phyloP scores from a whole-genome alignment of 2,113 vertebrate species.

The Leptodactylus fuscus region DNA sequence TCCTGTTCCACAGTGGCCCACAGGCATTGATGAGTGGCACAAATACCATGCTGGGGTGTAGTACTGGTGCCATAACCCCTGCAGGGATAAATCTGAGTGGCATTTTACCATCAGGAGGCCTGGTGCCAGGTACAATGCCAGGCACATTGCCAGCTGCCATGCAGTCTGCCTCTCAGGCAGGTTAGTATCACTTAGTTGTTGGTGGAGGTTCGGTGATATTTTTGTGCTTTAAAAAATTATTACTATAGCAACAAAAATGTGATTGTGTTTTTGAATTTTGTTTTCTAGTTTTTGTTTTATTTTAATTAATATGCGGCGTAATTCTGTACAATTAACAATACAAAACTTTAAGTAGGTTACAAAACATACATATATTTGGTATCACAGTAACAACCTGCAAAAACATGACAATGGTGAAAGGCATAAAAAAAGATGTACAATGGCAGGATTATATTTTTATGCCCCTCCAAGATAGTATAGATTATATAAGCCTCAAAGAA shows the following conservation, averaged over 20 bases:
- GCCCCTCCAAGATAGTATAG: too few species aligned
- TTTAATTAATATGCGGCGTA: too few species aligned
- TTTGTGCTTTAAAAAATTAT: background rate
- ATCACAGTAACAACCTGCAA: too few species aligned
- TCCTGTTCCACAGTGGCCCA: conserved; percentile 83
- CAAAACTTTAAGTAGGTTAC: too few species aligned
- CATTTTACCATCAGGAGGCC: conserved; percentile 88
- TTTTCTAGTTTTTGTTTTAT: too few species aligned
- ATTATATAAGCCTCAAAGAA: too few species aligned
- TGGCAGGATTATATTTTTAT: too few species aligned
- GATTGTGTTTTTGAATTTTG: background rate
- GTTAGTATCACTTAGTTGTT: conserved; percentile 75
- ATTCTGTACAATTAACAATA: too few species aligned
- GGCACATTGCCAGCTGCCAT: conserved; percentile 80
- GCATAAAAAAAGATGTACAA: too few species aligned
- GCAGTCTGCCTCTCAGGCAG: conserved; percentile 88
- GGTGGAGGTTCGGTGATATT: conserved; percentile 26
- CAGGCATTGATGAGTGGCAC: conserved; percentile 94
- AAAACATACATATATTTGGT: too few species aligned
- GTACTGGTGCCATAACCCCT: conserved; percentile 80
- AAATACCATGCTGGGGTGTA: conserved; percentile 88
- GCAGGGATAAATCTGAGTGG: conserved; percentile 88
- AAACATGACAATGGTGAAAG: too few species aligned
- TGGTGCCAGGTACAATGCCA: conserved; percentile 81
- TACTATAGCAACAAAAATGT: background rate